Percentiles rank a stretch among this genome's conserved stretches.
phyloP scores from a whole-genome alignment of 2,888 invertebrate genomes.

The Drosophila mercatorum region DNA sequence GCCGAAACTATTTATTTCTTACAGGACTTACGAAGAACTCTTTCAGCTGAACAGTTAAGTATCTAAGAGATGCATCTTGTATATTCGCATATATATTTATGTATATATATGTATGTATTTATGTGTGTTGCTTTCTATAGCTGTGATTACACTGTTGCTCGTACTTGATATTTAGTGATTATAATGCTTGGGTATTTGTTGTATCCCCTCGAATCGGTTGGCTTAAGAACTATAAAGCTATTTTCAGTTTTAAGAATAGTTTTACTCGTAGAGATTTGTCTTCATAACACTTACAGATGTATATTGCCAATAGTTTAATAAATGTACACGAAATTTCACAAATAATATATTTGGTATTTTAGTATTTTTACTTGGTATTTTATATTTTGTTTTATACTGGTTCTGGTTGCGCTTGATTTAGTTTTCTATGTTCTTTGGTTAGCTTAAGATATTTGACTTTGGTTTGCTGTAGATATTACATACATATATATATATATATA shows the following conservation, averaged over 20 bases:
- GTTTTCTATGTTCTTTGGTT: constrained; percentile 7
- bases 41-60: constrained; percentile 64
- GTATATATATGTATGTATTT: constrained; percentile 13
- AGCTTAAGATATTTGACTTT: constrained; percentile 13
- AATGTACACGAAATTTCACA: constrained; percentile 38
- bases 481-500: not conserved
- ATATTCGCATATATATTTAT: constrained; percentile 5
- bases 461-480: constrained; percentile 16
- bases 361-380: not conserved
- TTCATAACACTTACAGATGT: constrained; percentile 50
- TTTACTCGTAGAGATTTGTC: constrained; percentile 74
- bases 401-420: constrained; percentile 17
- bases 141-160: constrained; percentile 19
- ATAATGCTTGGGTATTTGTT: constrained; percentile 37
- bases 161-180: constrained; percentile 46
- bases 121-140: constrained; percentile 13
- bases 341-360: constrained; percentile 16
- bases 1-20: constrained; percentile 23
- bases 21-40: constrained; percentile 50
- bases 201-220: constrained; percentile 31
- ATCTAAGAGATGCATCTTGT: constrained; percentile 27
- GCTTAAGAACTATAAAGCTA: constrained; percentile 83
- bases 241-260: constrained; percentile 81
- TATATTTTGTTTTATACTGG: not conserved
- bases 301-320: constrained; percentile 48